Conservation (phyloP, 2,888 invertebrate genomes). For the Phortica okadai region DNA sequence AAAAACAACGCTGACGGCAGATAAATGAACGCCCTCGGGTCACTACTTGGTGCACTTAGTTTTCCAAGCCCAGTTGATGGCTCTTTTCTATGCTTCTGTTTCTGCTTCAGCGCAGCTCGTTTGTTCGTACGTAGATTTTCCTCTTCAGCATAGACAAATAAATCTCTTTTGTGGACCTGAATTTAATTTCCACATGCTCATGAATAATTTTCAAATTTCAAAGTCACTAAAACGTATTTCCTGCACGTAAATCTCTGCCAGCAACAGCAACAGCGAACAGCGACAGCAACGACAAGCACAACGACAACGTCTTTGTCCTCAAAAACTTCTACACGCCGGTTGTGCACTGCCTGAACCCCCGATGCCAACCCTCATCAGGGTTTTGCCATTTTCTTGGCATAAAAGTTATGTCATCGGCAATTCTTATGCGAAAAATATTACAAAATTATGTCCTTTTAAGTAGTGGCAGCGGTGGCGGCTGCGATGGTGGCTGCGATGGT, state of each 20-base stretch:
- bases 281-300: constrained; percentile 39
- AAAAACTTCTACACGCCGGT: constrained; percentile 20
- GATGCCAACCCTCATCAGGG: background rate
- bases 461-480: constrained; percentile 5
- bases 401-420: constrained; percentile 63
- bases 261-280: background rate
- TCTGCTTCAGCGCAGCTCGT: constrained; percentile 50
- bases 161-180: constrained; percentile 73
- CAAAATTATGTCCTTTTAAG: constrained; percentile 54
- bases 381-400: background rate
- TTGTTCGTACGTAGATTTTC: background rate
- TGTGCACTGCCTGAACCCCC: background rate
- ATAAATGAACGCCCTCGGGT: constrained; percentile 57
- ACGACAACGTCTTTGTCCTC: constrained; percentile 17
- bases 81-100: constrained; percentile 35
- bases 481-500: background rate
- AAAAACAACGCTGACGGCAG: constrained; percentile 57
- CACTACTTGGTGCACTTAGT: constrained; percentile 19
- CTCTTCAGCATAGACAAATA: constrained; percentile 60
- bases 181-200: constrained; percentile 73
- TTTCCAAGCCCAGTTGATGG: constrained; percentile 19
- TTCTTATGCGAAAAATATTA: constrained; percentile 54
- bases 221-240: constrained; percentile 69
- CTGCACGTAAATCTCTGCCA: constrained; percentile 43
- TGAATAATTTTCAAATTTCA: constrained; percentile 74